Evolutionary conservation across 2,113 vertebrate species (phyloP).

Genomic region (Lampris incognitus): DNA sequence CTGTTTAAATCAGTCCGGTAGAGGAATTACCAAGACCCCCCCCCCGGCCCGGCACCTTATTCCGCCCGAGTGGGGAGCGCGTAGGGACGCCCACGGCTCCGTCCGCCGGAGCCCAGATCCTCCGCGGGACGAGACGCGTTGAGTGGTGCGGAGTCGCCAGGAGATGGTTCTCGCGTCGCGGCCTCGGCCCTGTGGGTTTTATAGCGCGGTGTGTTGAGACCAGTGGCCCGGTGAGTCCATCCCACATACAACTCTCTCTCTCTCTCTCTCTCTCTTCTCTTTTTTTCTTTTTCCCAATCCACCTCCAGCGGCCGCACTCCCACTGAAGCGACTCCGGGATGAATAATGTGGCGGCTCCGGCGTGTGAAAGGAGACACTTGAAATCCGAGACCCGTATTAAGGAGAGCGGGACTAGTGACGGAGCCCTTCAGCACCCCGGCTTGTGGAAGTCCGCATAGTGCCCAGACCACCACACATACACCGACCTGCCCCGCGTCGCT

Average conservation of each 20-base stretch:
- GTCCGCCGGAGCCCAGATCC: constrained; percentile 49
- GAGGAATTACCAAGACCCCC: constrained; percentile 32
- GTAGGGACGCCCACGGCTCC: constrained; percentile 71
- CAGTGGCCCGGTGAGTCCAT: constrained; percentile 76
- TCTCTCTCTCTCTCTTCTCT: not conserved
- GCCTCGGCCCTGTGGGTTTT: constrained; percentile 49
- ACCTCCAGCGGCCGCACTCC: constrained; percentile 90
- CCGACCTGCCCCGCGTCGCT: no score
- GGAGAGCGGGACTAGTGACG: constrained; percentile 79
- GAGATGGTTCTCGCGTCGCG: constrained; percentile 49
- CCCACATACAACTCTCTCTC: constrained; percentile 69
- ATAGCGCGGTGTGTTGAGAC: constrained; percentile 54
- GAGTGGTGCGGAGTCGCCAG: constrained; percentile 44
- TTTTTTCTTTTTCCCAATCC: constrained; percentile 81
- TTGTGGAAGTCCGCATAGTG: constrained; percentile 59
- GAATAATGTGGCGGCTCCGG: constrained; percentile 89
- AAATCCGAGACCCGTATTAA: constrained; percentile 91
- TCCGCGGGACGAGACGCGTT: constrained; percentile 58
- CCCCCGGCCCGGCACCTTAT: constrained; percentile 56
- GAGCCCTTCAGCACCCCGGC: constrained; percentile 79
- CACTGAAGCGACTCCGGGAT: constrained; percentile 87
- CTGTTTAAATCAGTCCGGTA: constrained; percentile 66
- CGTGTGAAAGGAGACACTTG: constrained; percentile 99
- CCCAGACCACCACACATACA: no score
- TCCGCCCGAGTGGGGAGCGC: constrained; percentile 57